Evolutionary conservation across 2,888 invertebrate genomes (phyloP).

Genomic region (Thelaira solivaga): DNA sequence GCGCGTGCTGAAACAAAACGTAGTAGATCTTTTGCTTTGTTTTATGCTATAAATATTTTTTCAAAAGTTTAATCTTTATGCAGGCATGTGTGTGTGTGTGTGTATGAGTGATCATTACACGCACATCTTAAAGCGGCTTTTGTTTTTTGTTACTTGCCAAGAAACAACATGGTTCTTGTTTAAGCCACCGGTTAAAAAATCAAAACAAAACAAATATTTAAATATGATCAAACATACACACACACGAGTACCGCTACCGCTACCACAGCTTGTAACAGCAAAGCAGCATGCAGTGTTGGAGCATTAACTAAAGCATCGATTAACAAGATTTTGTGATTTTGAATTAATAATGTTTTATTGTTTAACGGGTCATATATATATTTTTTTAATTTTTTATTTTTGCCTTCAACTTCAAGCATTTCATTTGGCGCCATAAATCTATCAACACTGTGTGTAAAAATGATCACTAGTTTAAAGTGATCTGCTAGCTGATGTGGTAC

Average conservation of each 20-base stretch:
- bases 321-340: conserved; percentile 61
- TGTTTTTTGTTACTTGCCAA: conserved; percentile 22
- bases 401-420: conserved; percentile 65
- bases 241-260: neutral
- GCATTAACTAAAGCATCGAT: conserved; percentile 58
- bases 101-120: conserved; percentile 38
- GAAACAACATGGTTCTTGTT: conserved; percentile 52
- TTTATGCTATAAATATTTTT: conserved; percentile 14
- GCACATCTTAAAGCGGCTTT: conserved; percentile 49
- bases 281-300: conserved; percentile 40
- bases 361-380: conserved; percentile 66
- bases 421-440: conserved; percentile 76
- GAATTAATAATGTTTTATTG: conserved; percentile 62
- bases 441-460: conserved; percentile 68
- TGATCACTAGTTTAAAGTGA: conserved; percentile 66
- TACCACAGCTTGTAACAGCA: conserved; percentile 34
- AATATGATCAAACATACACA: conserved; percentile 7
- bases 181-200: conserved; percentile 46
- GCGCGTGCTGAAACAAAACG: conserved; percentile 62
- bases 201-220: conserved; percentile 33
- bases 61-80: neutral
- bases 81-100: neutral
- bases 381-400: conserved; percentile 26
- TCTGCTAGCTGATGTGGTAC: too few species aligned
- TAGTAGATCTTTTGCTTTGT: conserved; percentile 38